These are phyloP conservation scores for Sander lucioperca DNA, from an alignment of 2,113 vertebrate genomes.

Conservation along the genomic window DNA sequence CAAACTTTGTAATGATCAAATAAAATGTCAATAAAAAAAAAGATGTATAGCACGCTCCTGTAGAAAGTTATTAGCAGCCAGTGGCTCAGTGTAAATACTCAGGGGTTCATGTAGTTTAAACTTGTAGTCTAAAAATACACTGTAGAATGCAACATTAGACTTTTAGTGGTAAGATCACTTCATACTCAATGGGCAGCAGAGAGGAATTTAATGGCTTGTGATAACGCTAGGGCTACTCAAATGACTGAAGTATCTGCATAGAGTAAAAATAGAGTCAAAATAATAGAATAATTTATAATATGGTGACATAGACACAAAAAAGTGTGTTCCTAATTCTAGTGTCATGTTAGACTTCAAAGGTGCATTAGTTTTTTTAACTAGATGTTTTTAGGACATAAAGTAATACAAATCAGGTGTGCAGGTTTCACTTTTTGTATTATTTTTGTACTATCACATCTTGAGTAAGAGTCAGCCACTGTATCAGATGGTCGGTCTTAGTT, in stretches of 20 bases:
- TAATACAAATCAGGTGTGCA: not conserved
- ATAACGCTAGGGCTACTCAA: not conserved
- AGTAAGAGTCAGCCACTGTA: not conserved
- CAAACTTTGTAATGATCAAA: not conserved
- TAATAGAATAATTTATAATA: not conserved
- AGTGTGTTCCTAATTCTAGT: not conserved
- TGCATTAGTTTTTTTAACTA: no score
- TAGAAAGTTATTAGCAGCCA: not conserved
- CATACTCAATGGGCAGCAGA: not conserved
- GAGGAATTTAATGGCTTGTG: not conserved
- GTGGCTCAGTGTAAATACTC: not conserved
- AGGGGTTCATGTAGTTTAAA: not conserved
- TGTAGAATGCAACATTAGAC: not conserved
- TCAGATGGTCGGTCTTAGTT: not conserved
- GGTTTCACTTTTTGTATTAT: not conserved
- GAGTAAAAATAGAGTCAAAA: not conserved
- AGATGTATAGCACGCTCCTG: not conserved
- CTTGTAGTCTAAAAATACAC: slow-evolving; percentile 10
- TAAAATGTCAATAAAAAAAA: not conserved
- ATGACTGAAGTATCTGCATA: not conserved
- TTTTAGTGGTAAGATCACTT: not conserved
- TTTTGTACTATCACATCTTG: not conserved
- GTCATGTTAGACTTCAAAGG: not conserved
- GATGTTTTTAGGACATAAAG: not conserved
- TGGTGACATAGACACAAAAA: not conserved